Evolutionary conservation across 2,888 invertebrate genomes (phyloP).

Genomic region (Xestia sexstrigata): DNA sequence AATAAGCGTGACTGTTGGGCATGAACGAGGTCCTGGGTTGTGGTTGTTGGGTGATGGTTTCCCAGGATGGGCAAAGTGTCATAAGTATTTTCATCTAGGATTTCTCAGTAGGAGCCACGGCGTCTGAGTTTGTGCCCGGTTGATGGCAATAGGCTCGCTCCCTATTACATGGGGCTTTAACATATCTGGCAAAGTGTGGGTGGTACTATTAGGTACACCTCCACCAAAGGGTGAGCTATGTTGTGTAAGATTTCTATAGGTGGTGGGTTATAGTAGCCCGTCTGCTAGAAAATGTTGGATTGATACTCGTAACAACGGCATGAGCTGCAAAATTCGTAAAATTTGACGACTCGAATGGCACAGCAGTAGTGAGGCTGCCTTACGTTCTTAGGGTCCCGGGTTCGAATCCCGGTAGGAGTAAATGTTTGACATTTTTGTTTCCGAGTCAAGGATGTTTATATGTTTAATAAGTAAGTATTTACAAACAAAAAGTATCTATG

Average conservation of each 20-base stretch:
- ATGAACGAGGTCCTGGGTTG: background rate
- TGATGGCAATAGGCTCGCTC: background rate
- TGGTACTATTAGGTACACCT: background rate
- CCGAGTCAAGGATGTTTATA: too few species aligned
- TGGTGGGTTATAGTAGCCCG: background rate
- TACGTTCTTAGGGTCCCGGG: too few species aligned
- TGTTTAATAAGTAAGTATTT: too few species aligned
- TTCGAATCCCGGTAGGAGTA: too few species aligned
- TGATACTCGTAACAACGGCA: background rate
- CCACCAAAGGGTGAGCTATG: too few species aligned
- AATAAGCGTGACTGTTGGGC: background rate
- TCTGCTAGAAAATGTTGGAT: background rate
- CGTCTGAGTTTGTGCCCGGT: background rate
- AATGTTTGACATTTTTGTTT: too few species aligned
- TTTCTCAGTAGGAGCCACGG: background rate
- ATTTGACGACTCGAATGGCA: background rate
- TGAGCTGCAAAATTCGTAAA: background rate
- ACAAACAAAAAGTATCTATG: too few species aligned
- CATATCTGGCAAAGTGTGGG: background rate
- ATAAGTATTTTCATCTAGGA: background rate
- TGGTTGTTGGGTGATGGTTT: background rate
- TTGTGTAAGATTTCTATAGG: too few species aligned
- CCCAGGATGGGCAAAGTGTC: background rate
- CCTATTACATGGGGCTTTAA: background rate
- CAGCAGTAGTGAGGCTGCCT: too few species aligned